A percentile compares a stretch with the other conserved stretches of the same genome.
These are phyloP conservation scores for Ptilorrhoa leucosticta DNA, from an alignment of 2,113 vertebrate species.

Conservation along the genomic window DNA sequence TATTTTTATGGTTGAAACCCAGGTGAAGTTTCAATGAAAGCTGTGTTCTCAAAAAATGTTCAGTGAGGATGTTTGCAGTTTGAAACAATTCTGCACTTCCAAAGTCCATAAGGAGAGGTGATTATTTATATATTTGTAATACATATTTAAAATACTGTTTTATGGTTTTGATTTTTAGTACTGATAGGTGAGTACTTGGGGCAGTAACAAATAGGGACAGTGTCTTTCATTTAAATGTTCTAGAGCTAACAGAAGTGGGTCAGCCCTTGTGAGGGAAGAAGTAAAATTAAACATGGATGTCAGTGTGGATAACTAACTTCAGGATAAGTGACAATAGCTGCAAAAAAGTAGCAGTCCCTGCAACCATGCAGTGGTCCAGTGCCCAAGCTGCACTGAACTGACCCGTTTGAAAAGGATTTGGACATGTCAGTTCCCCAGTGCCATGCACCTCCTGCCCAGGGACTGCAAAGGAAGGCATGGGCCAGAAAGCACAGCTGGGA, in stretches of 20 bases:
- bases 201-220: background rate
- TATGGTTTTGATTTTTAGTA: background rate
- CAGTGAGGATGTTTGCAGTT: background rate
- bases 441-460: background rate
- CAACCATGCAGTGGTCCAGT: background rate
- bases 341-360: background rate
- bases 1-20: background rate
- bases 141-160: background rate
- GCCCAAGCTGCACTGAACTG: background rate
- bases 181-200: background rate
- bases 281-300: background rate
- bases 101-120: background rate
- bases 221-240: background rate
- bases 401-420: background rate
- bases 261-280: background rate
- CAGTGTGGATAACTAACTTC: background rate
- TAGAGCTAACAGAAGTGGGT: background rate
- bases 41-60: background rate
- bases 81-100: background rate
- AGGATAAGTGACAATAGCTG: background rate
- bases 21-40: background rate
- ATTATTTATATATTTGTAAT: background rate
- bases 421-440: background rate
- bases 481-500: background rate
- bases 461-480: background rate